Base-by-base conservation (phyloP, 2,888 invertebrate species). In the Luperina nickerlii region DNA sequence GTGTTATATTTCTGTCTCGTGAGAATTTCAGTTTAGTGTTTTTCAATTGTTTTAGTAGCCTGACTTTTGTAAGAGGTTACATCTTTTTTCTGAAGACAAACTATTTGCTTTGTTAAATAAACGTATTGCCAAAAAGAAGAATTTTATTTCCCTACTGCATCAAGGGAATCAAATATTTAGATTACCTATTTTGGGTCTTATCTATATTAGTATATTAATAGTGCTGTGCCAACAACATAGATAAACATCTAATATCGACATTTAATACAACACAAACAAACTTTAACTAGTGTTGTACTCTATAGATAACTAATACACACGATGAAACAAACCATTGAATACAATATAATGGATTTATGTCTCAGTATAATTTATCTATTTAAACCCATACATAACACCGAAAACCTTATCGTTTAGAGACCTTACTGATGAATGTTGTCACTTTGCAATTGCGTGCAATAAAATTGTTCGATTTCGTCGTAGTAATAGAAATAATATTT, bases 151-250 rank as follows among this genome's bases (percentile, higher is more conserved):
- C 38, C 65, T 38, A 32, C 32, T 32, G 32, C 32, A 63, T 8
- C 63, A 63, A 63, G 63, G 32, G 8, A 63, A 32, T 9, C 3
- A 1, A 63, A 32, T 32, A 63, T 32, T 63, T 32, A 32, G 15
- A 7, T 27, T 7, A 63, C 27, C 18, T 54, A 68, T 51, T 68
- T 48, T 60, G 38, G 51, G 15, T 27, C 24, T 48, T 32, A 48
- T 15, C 3, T 27, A 15, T 54, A 62, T 11, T 38, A 42, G n/a
- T 70, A 65, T 76, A 74, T 72, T 76, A 76, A 69, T 77, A 77
- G 76, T 85, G 78, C 74, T 69, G 81, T 76, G 83, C 80, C 69
- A 66, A 87, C 76, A 84, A 88, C 83, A 87, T 87, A 74, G 77
- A 82, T 65, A 79, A 73, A 86, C 76, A 76, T 79, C 83, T 72